A percentile compares a stretch with the other conserved stretches of the same genome.
Conservation (phyloP, 2,888 invertebrate genomes). For the Chymomyza procnemis region DNA sequence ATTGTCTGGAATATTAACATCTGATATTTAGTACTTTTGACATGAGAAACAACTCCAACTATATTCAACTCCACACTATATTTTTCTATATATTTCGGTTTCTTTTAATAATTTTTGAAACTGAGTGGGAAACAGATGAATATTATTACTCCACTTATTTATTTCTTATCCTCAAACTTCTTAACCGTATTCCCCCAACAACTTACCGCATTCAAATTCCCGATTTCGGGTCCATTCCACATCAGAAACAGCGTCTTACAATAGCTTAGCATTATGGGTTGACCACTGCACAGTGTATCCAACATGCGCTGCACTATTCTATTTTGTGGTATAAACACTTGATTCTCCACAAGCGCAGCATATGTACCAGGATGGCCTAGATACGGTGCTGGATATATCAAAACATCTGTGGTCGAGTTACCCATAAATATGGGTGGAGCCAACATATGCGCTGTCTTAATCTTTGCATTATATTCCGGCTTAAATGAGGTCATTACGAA, state of each 20-base stretch:
- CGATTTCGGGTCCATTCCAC: slow-evolving; percentile 58
- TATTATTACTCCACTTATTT: no score
- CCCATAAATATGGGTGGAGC: slow-evolving; percentile 85
- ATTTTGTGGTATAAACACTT: slow-evolving; percentile 80
- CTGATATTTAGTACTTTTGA: no score
- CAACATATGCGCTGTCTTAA: slow-evolving; percentile 79
- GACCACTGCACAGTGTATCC: slow-evolving; percentile 62
- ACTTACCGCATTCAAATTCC: slow-evolving; percentile 64
- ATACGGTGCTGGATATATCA: slow-evolving; percentile 76
- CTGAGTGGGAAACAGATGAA: no score
- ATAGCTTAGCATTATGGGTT: slow-evolving; percentile 46
- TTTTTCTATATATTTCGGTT: no score
- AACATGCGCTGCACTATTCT: slow-evolving; percentile 55
- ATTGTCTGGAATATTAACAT: no score
- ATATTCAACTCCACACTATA: no score
- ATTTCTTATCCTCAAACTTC: neutral
- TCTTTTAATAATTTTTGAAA: no score
- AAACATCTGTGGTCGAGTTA: slow-evolving; percentile 79
- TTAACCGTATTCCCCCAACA: neutral
- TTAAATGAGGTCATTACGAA: slow-evolving; percentile 78
- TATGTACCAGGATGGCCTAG: slow-evolving; percentile 57
- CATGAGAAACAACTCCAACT: no score
- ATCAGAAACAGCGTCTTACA: slow-evolving; percentile 58
- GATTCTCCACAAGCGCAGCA: slow-evolving; percentile 54
- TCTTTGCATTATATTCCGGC: slow-evolving; percentile 79